A percentile compares a stretch with the other conserved stretches of the same genome.
phyloP scores from a whole-genome alignment of 2,888 invertebrate species.

The Lamproptera curius region DNA sequence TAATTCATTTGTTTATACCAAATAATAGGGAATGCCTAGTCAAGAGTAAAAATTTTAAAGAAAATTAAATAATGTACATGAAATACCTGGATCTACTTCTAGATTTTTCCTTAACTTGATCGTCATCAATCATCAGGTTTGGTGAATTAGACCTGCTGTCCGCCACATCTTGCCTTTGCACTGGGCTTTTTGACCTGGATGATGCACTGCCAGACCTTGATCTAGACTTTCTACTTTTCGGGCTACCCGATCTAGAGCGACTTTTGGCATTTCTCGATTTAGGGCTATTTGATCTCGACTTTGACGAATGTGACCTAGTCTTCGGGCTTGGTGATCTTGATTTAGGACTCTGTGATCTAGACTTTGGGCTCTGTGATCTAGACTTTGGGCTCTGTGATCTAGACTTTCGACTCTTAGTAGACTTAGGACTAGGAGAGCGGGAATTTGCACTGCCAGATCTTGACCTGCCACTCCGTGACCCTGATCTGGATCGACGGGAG shows the following conservation, averaged over 20 bases:
- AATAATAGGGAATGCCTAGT: too few relatives aligned
- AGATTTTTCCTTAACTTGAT: constrained; percentile 53
- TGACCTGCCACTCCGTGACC: constrained; percentile 42
- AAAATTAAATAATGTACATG: too few relatives aligned
- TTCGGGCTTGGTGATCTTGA: constrained; percentile 52
- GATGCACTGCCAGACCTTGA: constrained; percentile 50
- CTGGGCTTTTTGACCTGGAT: constrained; percentile 56
- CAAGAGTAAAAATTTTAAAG: too few relatives aligned
- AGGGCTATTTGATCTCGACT: constrained; percentile 45
- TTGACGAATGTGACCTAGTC: constrained; percentile 47
- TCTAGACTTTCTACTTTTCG: constrained; percentile 48
- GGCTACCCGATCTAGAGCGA: constrained; percentile 60
- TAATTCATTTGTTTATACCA: too few relatives aligned
- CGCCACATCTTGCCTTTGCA: constrained; percentile 46
- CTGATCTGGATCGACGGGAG: constrained; percentile 49
- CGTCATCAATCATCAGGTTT: constrained; percentile 73
- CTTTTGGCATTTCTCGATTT: constrained; percentile 49
- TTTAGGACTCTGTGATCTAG: constrained; percentile 46
- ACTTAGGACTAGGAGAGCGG: constrained; percentile 43
- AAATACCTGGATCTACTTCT: constrained; percentile 65
- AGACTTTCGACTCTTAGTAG: constrained; percentile 41
- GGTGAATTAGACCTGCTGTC: constrained; percentile 75
- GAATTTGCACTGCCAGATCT: constrained; percentile 43
- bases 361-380: constrained; percentile 46
- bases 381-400: constrained; percentile 51